phyloP scores from a whole-genome alignment of 2,113 vertebrate species.

The Equus przewalskii region DNA sequence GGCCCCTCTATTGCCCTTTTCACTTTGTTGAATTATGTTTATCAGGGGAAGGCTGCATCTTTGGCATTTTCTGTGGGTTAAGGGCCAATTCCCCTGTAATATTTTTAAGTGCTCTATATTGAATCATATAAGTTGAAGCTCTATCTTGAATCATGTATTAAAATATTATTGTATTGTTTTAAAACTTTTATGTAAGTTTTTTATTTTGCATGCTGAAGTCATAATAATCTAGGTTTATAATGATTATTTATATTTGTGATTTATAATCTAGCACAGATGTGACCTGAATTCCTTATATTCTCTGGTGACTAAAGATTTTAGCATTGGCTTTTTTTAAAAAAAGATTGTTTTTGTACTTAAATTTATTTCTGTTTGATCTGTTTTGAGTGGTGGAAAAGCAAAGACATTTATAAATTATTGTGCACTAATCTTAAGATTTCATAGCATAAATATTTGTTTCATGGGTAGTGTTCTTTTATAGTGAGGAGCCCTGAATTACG shows the following conservation, averaged over 20 bases:
- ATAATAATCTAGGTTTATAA: neutral
- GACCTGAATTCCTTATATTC: neutral
- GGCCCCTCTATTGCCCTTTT: neutral
- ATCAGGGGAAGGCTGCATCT: neutral
- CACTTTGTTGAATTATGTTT: constrained; percentile 24
- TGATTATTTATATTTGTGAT: constrained; percentile 2
- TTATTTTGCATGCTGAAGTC: neutral
- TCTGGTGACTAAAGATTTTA: constrained; percentile 46
- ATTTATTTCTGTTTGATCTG: neutral
- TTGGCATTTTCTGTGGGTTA: constrained; percentile 41
- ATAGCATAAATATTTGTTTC: neutral
- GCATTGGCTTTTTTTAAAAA: constrained; percentile 30
- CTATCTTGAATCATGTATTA: constrained; percentile 26
- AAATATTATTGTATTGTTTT: constrained; percentile 35
- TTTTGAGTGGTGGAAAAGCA: constrained; percentile 32
- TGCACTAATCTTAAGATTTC: neutral
- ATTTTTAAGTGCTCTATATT: neutral
- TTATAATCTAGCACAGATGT: neutral
- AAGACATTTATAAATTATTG: neutral
- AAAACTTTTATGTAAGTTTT: constrained; percentile 8
- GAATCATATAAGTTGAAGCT: neutral
- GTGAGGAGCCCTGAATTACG: neutral
- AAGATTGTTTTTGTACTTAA: constrained; percentile 5
- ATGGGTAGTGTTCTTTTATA: neutral
- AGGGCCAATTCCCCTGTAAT: neutral